Base-by-base conservation (phyloP, 2,113 vertebrate species). In the Otolemur garnettii region DNA sequence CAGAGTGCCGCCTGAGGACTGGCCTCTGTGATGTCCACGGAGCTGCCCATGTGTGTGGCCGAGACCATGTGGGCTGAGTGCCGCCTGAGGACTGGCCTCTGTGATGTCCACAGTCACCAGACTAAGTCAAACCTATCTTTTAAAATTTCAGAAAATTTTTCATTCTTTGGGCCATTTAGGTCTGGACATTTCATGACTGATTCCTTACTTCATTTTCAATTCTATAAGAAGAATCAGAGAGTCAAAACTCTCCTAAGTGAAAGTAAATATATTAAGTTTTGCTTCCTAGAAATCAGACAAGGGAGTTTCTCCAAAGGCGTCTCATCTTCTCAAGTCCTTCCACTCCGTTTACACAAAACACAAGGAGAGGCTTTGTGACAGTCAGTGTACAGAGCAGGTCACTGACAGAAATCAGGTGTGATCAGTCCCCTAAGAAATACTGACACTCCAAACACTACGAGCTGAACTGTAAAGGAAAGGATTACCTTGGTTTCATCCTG, bases 401-500 rank as follows among this genome's bases (percentile, higher is more conserved):
- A 82, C 35, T 92, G 64, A 86, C 74, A 84, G 30, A 92, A 88
- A 93, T 90, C 68, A 96, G 14, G 42, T 88, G 17, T 81, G 72
- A 93, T 64, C n/a, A 68, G 59, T 83, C 74, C 59, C 60, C 57
- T 66, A 77, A 87, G 60, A 92, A 93, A 79, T 80, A 60, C 0
- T 75, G 35, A 83, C 81, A 78, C 79, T 53, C 53, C 88, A 85
- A 71, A 93, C 13, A 90, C 28, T 74, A 79, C 82, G 26, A 87
- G 64, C 7, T 77, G 84, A 96, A 92, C 60, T 71, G 28, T 74
- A 91, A 79, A 90, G 84, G 72, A 95, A 91, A 94, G n/a, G 50
- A 96, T 92, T 93, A 60, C n/a, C 59, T 97, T 71, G 57, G 42
- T 55, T 92, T 93, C 24, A 38, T 85, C 96, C 62, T 77, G 14